Evolutionary conservation across 2,888 invertebrate species (phyloP), one percentile per base, ranked within the genome.

Genomic region (Pseudococcus jackbeardsleyi): DNA sequence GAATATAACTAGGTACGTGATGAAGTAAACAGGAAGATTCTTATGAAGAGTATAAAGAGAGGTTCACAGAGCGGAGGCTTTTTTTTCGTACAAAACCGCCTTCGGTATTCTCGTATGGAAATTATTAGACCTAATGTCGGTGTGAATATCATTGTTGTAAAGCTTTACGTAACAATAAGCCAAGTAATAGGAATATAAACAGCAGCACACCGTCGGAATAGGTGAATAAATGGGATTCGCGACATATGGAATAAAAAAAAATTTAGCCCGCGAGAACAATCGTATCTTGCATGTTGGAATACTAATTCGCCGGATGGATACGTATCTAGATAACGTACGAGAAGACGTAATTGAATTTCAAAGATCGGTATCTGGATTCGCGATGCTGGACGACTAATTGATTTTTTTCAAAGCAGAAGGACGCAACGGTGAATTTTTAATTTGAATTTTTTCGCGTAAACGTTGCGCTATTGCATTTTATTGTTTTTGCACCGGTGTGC

Each of bases 381-480:
- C 64, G 22, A 22, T 15, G 64, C 19, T 9, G 22, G 22, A 22
- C 19, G 64, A 8, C 12, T 77, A 77, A 77, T 77, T 77, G 77
- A 77, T 77, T 64, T 64, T 33, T 33, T 77, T 77, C 77, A 42
- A 17, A 15, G 39, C 39, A 77, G 77, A 39, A 77, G 77, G 77
- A 39, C n/a, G 15, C 77, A 42, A 77, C 77, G 77, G 39, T 33
- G 77, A 77, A 39, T 77, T 77, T 33, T 33, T 77, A 77, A 77
- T 77, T 77, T 77, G 17, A 77, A 39, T 77, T 77, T 77, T 77
- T 77, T 77, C 77, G 77, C 19, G n/a, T 42, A 77, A 77, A 77
- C 39, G 77, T 33, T 42, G 39, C 39, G 77, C 64, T 77, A 42
- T 77, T 77, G 77, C 77, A 42, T 77, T 77, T 64, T 64, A 64